A percentile compares a stretch with the other conserved stretches of the same genome.
These are phyloP conservation scores for Saccostrea cuccullata DNA, from an alignment of 1,140 invertebrate genomes.

Conservation along the genomic window DNA sequence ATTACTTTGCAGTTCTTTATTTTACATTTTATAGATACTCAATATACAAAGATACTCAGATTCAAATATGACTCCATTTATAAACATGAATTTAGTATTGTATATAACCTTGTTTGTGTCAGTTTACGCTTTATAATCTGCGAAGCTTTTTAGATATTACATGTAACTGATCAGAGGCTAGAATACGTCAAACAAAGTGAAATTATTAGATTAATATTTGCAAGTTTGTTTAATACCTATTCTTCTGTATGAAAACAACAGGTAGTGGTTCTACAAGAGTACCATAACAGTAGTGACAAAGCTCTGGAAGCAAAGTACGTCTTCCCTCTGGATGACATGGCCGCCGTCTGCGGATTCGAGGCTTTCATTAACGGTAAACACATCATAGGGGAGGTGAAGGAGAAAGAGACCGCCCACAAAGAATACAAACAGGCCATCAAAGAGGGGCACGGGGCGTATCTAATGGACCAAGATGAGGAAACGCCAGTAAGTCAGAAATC, in stretches of 20 bases:
- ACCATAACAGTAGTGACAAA: constrained; percentile 68
- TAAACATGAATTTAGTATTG: too few species aligned
- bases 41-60: too few species aligned
- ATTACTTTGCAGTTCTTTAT: too few species aligned
- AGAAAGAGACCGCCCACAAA: constrained; percentile 78
- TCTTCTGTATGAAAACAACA: constrained; percentile 2
- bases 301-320: constrained; percentile 79
- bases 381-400: constrained; percentile 79
- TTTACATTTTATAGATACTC: too few species aligned
- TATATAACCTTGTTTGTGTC: too few species aligned
- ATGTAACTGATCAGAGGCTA: too few species aligned
- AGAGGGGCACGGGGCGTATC: constrained; percentile 80
- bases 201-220: too few species aligned
- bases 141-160: too few species aligned
- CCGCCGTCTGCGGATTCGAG: constrained; percentile 79
- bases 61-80: too few species aligned
- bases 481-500: constrained; percentile 71
- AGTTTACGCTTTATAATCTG: too few species aligned
- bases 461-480: constrained; percentile 79
- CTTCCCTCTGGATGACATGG: constrained; percentile 78
- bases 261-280: constrained; percentile 77
- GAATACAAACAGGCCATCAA: constrained; percentile 80
- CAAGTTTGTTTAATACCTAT: too few species aligned
- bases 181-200: too few species aligned
- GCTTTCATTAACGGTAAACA: constrained; percentile 79